phyloP scores from a whole-genome alignment of 2,888 invertebrate species.

The Cheilosia vernalis region DNA sequence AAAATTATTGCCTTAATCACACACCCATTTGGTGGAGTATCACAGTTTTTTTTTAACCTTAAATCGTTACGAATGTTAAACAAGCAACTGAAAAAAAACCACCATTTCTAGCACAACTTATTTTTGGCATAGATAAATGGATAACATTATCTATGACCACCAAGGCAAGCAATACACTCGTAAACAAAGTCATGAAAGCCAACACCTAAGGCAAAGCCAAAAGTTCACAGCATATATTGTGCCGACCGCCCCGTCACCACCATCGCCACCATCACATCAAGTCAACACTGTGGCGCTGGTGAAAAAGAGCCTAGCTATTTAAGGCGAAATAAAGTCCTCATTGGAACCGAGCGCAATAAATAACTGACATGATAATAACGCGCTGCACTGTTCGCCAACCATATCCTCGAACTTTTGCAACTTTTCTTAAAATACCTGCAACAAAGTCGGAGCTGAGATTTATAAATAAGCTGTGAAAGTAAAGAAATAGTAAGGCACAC shows the following conservation, averaged over 20 bases:
- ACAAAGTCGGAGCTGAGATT: slow-evolving; percentile 7
- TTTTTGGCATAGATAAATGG: slow-evolving; percentile 61
- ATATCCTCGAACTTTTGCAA: slow-evolving; percentile 22
- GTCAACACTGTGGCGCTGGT: slow-evolving; percentile 1
- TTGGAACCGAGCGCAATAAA: slow-evolving; percentile 32
- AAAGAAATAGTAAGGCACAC: too few species aligned
- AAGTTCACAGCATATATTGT: neutral
- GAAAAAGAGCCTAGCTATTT: slow-evolving; percentile 11
- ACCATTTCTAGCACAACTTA: slow-evolving; percentile 35
- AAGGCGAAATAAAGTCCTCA: slow-evolving; percentile 53
- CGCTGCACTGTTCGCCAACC: slow-evolving; percentile 11
- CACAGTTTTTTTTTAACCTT: slow-evolving; percentile 24
- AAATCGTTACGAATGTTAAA: slow-evolving; percentile 20
- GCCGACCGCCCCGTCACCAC: slow-evolving; percentile 10
- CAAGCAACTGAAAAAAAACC: neutral
- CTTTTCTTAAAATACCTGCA: slow-evolving; percentile 35
- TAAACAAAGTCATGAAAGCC: slow-evolving; percentile 22
- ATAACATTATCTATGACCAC: slow-evolving; percentile 51
- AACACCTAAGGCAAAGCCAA: slow-evolving; percentile 2
- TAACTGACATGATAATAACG: slow-evolving; percentile 60
- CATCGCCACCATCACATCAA: neutral
- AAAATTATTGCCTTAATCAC: neutral
- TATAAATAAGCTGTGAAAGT: slow-evolving; percentile 30
- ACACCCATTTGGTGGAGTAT: slow-evolving; percentile 32
- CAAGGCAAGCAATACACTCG: slow-evolving; percentile 14